These are phyloP conservation scores for Mugil cephalus DNA, from an alignment of 2,113 vertebrate genomes.

Conservation along the genomic window DNA sequence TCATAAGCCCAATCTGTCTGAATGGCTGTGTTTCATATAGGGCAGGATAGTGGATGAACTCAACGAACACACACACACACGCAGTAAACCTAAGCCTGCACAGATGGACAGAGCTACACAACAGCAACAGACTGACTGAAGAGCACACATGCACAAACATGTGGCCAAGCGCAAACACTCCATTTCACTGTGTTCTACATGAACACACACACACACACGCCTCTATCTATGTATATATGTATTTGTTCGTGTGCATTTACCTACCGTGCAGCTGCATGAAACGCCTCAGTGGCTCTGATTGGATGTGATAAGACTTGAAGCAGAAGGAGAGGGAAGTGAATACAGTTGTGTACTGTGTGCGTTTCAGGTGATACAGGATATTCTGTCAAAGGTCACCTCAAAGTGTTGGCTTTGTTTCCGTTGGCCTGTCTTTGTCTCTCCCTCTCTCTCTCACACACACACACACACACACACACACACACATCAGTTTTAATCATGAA, in stretches of 20 bases:
- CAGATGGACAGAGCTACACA: conserved; percentile 35
- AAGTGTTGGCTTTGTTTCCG: conserved; percentile 1
- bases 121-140: conserved; percentile 30
- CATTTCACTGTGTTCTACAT: conserved; percentile 1
- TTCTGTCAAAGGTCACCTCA: conserved; percentile 24
- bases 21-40: conserved; percentile 34
- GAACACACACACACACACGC: background rate
- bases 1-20: conserved; percentile 50
- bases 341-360: conserved; percentile 4
- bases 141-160: conserved; percentile 22
- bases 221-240: no score
- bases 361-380: conserved; percentile 38
- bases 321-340: conserved; percentile 11
- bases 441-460: background rate
- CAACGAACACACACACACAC: conserved; percentile 2
- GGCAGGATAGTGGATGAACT: conserved; percentile 41
- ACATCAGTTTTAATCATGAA: conserved; percentile 25
- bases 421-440: conserved; percentile 5
- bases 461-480: background rate
- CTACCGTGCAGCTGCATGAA: conserved; percentile 68
- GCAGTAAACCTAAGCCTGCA: conserved; percentile 37
- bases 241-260: conserved; percentile 47
- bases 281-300: conserved; percentile 71
- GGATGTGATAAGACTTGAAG: conserved; percentile 70
- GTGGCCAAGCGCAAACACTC: background rate